Evolutionary conservation across 2,113 vertebrate species (phyloP), one percentile per base, ranked within the genome.

Genomic region (Solea solea): DNA sequence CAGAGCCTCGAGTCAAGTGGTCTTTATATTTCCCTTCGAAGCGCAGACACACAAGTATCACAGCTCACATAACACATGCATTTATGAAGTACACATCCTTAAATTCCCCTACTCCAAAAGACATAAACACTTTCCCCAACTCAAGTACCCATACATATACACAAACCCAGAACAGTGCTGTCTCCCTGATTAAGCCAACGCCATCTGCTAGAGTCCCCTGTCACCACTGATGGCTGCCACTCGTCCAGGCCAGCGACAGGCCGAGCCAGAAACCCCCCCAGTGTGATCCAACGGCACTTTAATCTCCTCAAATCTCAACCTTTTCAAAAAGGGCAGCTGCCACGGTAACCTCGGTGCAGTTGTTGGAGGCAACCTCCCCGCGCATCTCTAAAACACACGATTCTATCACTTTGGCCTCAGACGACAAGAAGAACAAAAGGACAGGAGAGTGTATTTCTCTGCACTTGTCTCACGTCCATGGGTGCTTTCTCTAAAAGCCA

Each of bases 221-320:
- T 74, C 68, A 66, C 64, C 41, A 4, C 66, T 52, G 79, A 81
- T 2, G 60, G 68, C 72, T 51, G 57, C 81, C 69, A 74, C 27
- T 28, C 16, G 83, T 83, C 77, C 75, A 71, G 64, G 67, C 65
- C 46, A 4, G 41, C 56, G 64, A 51, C 41, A 9, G 58, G 57
- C 62, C 13, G 15, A 62, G 69, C 72, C 73, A 71, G 45, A 73
- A 64, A 58, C 27, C 12, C 55, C 81, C 74, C 75, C 59, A 5
- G 46, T 14, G 82, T 66, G 79, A 81, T 80, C 75, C 70, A 75
- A 73, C 63, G 5, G 71, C 83, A 72, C 75, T 84, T 88, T 88
- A 87, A 88, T 89, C 83, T 86, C 59, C 75, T 71, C 54, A 68
- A 80, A 87, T 73, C 81, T 81, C 81, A 81, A 81, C 83, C 85